phyloP scores from a whole-genome alignment of 2,113 vertebrate species.

The Lagenorhynchus albirostris region DNA sequence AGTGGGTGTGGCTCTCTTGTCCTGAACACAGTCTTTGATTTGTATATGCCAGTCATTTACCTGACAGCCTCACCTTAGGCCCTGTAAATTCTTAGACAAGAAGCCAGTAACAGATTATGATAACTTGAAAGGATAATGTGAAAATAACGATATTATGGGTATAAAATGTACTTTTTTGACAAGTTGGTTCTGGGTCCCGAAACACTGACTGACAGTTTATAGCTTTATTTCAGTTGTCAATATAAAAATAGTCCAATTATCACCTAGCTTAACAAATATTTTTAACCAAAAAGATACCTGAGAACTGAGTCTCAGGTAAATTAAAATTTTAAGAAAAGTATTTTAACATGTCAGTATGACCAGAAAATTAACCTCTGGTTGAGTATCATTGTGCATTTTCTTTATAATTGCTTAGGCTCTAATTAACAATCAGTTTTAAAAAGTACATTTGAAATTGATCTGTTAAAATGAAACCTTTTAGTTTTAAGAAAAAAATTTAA shows the following conservation, averaged over 20 bases:
- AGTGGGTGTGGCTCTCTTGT: not conserved
- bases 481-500: constrained; percentile 64
- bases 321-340: constrained; percentile 50
- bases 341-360: not conserved
- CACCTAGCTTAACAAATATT: not conserved
- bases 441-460: constrained; percentile 69
- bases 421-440: constrained; percentile 76
- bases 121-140: not conserved
- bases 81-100: not conserved
- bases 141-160: not conserved
- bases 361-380: constrained; percentile 61
- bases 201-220: not conserved
- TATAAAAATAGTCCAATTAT: not conserved
- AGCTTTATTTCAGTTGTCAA: not conserved
- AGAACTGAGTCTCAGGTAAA: not conserved
- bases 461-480: constrained; percentile 75
- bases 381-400: constrained; percentile 48
- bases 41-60: rapidly evolving
- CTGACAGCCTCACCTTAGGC: not conserved
- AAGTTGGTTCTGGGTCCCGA: not conserved
- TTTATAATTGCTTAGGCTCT: constrained; percentile 64
- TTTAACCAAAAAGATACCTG: constrained; percentile 11
- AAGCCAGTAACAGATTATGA: not conserved
- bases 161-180: not conserved
- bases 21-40: not conserved